Conservation (phyloP, 2,797 vertebrate genomes). For the Sebastes iracundus region DNA sequence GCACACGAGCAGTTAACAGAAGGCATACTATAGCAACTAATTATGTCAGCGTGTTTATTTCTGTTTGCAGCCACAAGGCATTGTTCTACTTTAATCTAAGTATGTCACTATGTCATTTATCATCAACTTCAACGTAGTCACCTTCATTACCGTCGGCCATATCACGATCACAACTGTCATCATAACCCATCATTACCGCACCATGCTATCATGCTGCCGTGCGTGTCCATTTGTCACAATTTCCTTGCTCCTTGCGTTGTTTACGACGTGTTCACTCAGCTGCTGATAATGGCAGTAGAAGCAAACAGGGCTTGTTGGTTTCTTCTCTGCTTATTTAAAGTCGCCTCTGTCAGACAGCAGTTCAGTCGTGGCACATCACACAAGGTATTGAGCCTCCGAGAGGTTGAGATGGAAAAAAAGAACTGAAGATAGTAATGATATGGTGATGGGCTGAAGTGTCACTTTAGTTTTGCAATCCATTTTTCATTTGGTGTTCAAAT, state of each 20-base stretch:
- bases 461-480: neutral
- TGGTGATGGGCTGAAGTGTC: neutral
- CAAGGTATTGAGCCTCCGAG: neutral
- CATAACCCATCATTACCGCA: conserved; percentile 32
- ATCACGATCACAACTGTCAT: conserved; percentile 39
- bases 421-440: neutral
- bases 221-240: conserved; percentile 42
- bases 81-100: conserved; percentile 62
- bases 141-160: conserved; percentile 58
- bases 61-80: conserved; percentile 50
- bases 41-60: conserved; percentile 66
- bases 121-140: conserved; percentile 67
- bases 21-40: conserved; percentile 45
- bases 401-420: neutral
- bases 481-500: neutral
- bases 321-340: neutral
- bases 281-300: conserved; percentile 42
- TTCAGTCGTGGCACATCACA: conserved; percentile 10
- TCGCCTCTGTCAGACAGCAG: conserved; percentile 6
- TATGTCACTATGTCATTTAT: conserved; percentile 68
- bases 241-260: conserved; percentile 1
- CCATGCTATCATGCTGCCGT: neutral
- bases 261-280: conserved; percentile 47
- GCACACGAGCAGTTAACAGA: conserved; percentile 29
- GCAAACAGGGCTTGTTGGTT: conserved; percentile 4